A percentile compares a stretch with the other conserved stretches of the same genome.
Evolutionary conservation across 1,140 invertebrate species (phyloP).

Genomic region (Dermatophagoides farinae): DNA sequence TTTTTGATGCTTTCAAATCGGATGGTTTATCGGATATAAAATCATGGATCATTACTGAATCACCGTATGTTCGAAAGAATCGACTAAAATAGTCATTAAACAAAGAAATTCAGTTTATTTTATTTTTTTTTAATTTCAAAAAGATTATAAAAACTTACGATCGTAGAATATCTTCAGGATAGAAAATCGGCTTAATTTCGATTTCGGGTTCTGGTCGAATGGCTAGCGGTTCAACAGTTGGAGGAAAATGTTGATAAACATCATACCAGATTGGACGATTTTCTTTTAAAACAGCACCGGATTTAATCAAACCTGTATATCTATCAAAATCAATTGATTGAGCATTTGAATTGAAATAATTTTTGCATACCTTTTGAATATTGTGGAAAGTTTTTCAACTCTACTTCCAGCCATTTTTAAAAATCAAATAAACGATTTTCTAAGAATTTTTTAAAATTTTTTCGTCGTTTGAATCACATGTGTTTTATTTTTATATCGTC

Average conservation of each 20-base stretch:
- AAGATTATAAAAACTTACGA: conserved; percentile 37
- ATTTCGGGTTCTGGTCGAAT: conserved; percentile 37
- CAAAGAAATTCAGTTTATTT: neutral
- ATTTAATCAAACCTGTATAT: conserved; percentile 45
- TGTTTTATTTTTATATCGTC: neutral
- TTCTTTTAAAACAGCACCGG: conserved; percentile 46
- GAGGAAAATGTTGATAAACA: conserved; percentile 64
- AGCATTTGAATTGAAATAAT: neutral
- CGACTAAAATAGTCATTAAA: neutral
- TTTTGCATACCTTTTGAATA: conserved; percentile 16
- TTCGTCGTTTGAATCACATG: too few species aligned
- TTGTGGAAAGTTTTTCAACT: conserved; percentile 14
- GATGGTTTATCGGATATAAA: neutral
- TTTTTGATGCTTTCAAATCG: too few species aligned
- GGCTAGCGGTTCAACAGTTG: conserved; percentile 49
- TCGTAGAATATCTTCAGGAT: conserved; percentile 61
- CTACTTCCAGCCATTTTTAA: conserved; percentile 16
- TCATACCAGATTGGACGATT: conserved; percentile 76
- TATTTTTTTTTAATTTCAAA: neutral
- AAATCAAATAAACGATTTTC: too few species aligned
- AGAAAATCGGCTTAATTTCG: conserved; percentile 47
- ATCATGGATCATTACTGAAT: neutral
- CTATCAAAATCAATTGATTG: conserved; percentile 33
- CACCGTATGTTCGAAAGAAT: conserved; percentile 1
- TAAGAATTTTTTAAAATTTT: too few species aligned